Evolutionary conservation across 2,113 vertebrate species (phyloP).

Genomic region (Scalopus aquaticus): DNA sequence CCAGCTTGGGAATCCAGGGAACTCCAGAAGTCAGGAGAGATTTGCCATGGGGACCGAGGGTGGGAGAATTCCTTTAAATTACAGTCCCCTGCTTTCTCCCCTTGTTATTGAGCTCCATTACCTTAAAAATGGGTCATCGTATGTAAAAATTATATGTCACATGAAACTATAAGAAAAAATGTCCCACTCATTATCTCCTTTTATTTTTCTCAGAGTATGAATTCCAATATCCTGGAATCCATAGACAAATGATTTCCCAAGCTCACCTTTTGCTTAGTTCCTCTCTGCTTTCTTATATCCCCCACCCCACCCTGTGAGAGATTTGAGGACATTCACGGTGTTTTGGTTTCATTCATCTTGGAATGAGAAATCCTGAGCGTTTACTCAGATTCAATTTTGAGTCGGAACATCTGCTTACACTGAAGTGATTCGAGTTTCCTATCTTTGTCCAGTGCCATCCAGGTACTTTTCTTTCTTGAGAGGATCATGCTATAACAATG

Average conservation of each 20-base stretch:
- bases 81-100: neutral
- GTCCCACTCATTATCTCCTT: neutral
- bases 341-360: slow-evolving; percentile 34
- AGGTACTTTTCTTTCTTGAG: neutral
- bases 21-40: neutral
- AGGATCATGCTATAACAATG: neutral
- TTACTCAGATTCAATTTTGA: slow-evolving; percentile 26
- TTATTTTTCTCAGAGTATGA: neutral
- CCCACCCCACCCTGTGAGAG: neutral
- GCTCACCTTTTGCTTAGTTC: neutral
- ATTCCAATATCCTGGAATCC: neutral
- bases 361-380: neutral
- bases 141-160: neutral
- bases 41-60: neutral
- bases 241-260: neutral
- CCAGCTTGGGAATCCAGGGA: neutral
- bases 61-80: neutral
- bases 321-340: neutral
- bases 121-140: neutral
- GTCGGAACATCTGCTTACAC: neutral
- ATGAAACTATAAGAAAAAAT: neutral
- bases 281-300: neutral
- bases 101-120: neutral
- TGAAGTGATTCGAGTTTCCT: neutral
- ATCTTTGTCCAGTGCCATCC: neutral